Evolutionary conservation across 2,113 vertebrate genomes (phyloP).

Genomic region (Morone saxatilis): DNA sequence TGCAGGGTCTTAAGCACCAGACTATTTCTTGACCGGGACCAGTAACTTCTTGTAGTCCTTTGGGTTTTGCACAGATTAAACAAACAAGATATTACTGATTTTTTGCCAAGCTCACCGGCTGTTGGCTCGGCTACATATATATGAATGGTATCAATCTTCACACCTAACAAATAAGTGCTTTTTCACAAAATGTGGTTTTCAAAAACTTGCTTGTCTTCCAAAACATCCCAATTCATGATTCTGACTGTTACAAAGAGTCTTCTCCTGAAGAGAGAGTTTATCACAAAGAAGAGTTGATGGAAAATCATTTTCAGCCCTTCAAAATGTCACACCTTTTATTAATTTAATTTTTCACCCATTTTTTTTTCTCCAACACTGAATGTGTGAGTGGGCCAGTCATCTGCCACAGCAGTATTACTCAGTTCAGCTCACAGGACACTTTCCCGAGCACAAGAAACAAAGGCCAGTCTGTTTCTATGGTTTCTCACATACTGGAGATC

Average conservation of each 20-base stretch:
- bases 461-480: slow-evolving; percentile 81
- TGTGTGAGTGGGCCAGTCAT: slow-evolving; percentile 76
- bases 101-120: not conserved
- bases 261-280: slow-evolving; percentile 32
- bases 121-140: not conserved
- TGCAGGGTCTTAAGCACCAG: not conserved
- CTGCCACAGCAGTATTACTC: slow-evolving; percentile 75
- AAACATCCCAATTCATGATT: slow-evolving; percentile 4
- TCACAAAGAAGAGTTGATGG: slow-evolving; percentile 53
- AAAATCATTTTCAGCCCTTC: slow-evolving; percentile 60
- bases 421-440: slow-evolving; percentile 76
- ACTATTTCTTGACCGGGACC: too few relatives aligned
- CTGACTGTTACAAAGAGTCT: slow-evolving; percentile 25
- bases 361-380: slow-evolving; percentile 51
- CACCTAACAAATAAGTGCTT: not conserved
- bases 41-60: not conserved
- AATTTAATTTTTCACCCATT: slow-evolving; percentile 64
- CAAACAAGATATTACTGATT: not conserved
- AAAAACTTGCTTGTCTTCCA: slow-evolving; percentile 4
- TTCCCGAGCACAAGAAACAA: slow-evolving; percentile 79
- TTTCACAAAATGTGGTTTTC: not conserved
- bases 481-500: slow-evolving; percentile 79
- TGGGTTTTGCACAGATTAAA: not conserved
- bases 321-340: slow-evolving; percentile 73
- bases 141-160: not conserved